Percentiles rank a stretch among this genome's conserved stretches.
phyloP scores from a whole-genome alignment of 2,797 vertebrate species.

The Syngnathus rostellatus region DNA sequence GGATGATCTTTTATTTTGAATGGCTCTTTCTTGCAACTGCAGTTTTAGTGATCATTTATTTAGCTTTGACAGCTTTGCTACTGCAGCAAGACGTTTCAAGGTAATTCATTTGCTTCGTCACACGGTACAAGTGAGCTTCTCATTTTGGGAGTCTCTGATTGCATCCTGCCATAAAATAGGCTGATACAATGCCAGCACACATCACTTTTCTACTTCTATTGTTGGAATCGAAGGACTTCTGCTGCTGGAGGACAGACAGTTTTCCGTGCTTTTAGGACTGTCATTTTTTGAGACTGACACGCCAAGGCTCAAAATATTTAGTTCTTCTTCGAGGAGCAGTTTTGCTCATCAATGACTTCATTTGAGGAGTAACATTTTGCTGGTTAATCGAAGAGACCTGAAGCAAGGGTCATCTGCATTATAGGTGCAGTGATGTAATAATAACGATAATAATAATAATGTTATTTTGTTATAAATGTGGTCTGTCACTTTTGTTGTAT shows the following conservation, averaged over 20 bases:
- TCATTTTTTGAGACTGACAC: neutral
- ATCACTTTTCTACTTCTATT: neutral
- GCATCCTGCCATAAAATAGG: slow-evolving; percentile 3
- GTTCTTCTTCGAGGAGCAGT: no score
- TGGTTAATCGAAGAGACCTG: no score
- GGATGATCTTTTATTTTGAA: slow-evolving; percentile 44
- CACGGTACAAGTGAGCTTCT: neutral
- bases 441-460: no score
- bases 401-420: no score
- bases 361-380: no score
- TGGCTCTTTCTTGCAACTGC: slow-evolving; percentile 8
- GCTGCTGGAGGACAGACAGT: neutral
- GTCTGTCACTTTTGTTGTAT: neutral
- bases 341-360: no score
- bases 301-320: no score
- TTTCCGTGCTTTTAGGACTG: neutral
- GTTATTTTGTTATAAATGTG: no score
- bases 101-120: neutral
- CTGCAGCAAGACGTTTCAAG: neutral
- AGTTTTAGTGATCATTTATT: neutral
- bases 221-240: neutral
- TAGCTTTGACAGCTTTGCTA: slow-evolving; percentile 8
- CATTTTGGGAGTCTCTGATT: neutral
- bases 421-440: no score
- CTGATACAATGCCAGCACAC: neutral